These are phyloP conservation scores for Boloria euphrosyne DNA, from an alignment of 2,888 invertebrate species.

Conservation along the genomic window DNA sequence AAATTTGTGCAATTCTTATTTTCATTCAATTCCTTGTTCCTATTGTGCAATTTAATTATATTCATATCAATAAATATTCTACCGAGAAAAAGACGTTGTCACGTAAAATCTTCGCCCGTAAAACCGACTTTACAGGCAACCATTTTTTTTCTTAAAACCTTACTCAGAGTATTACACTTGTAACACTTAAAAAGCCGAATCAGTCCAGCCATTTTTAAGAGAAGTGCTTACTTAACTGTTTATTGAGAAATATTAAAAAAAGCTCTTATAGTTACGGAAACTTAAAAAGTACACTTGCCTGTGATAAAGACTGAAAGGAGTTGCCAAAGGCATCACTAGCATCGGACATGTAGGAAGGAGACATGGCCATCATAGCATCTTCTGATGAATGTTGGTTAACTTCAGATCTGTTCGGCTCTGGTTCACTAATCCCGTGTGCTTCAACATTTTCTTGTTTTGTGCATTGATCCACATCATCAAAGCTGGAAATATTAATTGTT, in stretches of 20 bases:
- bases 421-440: constrained; percentile 46
- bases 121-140: too few species aligned
- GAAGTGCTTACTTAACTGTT: not conserved
- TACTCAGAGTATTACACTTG: too few species aligned
- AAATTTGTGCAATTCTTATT: too few species aligned
- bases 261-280: too few species aligned
- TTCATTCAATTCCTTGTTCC: too few species aligned
- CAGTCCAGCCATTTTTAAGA: not conserved
- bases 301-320: constrained; percentile 53
- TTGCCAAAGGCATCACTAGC: constrained; percentile 53
- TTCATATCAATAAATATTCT: too few species aligned
- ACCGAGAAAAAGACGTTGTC: too few species aligned
- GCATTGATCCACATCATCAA: constrained; percentile 87
- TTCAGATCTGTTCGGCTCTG: constrained; percentile 41
- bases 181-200: not conserved
- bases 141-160: too few species aligned
- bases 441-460: constrained; percentile 58
- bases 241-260: too few species aligned
- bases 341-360: constrained; percentile 65
- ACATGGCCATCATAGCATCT: constrained; percentile 50
- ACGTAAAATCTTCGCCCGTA: too few species aligned
- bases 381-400: constrained; percentile 51
- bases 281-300: constrained; percentile 46
- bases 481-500: constrained; percentile 69
- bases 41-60: too few species aligned